A percentile compares a stretch with the other conserved stretches of the same genome.
These are phyloP conservation scores for Zoanthus sociatus DNA, from an alignment of 92 coral and sea anemone species.

Conservation along the genomic window DNA sequence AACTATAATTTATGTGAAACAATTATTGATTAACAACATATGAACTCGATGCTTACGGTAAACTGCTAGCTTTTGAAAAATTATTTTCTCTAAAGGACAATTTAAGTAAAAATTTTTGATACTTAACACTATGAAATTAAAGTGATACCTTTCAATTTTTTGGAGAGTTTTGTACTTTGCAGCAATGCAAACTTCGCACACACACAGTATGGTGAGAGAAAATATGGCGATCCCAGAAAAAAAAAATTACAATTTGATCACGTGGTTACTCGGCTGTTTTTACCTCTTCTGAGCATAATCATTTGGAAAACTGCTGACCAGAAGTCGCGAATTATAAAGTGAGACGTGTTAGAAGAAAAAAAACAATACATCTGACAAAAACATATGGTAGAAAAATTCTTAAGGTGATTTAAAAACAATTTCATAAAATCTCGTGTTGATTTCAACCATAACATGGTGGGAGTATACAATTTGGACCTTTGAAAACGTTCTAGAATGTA, in stretches of 20 bases:
- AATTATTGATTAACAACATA: not conserved
- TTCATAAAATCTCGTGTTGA: too few species aligned
- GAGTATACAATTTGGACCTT: too few species aligned
- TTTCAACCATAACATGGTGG: too few species aligned
- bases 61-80: not conserved
- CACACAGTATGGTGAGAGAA: conserved; percentile 67
- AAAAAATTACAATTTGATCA: conserved; percentile 82
- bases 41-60: not conserved
- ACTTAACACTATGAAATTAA: not conserved
- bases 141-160: conserved; percentile 33
- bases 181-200: conserved; percentile 55
- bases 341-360: too few species aligned
- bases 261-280: conserved; percentile 75
- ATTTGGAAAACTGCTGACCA: conserved; percentile 23
- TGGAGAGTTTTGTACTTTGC: conserved; percentile 30
- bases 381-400: too few species aligned
- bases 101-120: not conserved
- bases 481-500: too few species aligned
- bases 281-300: conserved; percentile 32
- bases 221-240: conserved; percentile 87
- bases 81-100: not conserved
- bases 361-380: too few species aligned
- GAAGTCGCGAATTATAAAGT: not conserved
- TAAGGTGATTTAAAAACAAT: too few species aligned
- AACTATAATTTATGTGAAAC: not conserved